Evolutionary conservation across 2,888 invertebrate genomes (phyloP), one percentile per base, ranked within the genome.

Genomic region (Leptinotarsa rubiginosa): DNA sequence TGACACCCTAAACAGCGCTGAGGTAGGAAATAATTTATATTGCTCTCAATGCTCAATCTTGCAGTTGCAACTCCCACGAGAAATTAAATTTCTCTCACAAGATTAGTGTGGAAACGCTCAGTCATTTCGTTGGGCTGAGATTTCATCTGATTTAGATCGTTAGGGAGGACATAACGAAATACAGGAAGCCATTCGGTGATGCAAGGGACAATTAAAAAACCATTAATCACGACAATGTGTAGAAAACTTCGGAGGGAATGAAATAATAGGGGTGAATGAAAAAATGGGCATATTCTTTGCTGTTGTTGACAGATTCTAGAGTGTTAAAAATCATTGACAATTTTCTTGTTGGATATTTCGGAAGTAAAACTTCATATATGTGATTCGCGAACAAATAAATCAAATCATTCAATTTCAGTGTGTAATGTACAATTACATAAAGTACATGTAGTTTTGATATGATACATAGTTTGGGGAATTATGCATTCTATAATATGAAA

Each of bases 161-260:
- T 62, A 62, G 62, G 62, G 62, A 62, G 62, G 62, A 62, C 62
- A 62, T 59, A 62, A 62, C 62, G 62, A 31, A 62, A 62, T 62
- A 62, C 62, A 62, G 62, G 62, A 62, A 62, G 62, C 62, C 62
- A 31, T 62, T 62, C 31, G 31, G 62, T 25, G 62, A 62, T 69
- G 22, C 69, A 56, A 31, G 47, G 69, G 47, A 56, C 69, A 69
- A 69, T 69, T 69, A 69, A 69, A 69, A 69, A 56, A 52, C 31
- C 69, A 69, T 69, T 69, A 56, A 56, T 69, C 69, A 56, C n/a
- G 69, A 16, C 56, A 56, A 47, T 20, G 56, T 31, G 69, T 41
- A 31, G 47, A 69, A 47, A 47, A 69, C 18, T 69, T 47, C 41
- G 5, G 56, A 47, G 52, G 69, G 73, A 77, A 77, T 80, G 79